A percentile compares a stretch with the other conserved stretches of the same genome.
These are phyloP conservation scores for Botia almorhae DNA, from an alignment of 2,797 vertebrate genomes.

Conservation along the genomic window DNA sequence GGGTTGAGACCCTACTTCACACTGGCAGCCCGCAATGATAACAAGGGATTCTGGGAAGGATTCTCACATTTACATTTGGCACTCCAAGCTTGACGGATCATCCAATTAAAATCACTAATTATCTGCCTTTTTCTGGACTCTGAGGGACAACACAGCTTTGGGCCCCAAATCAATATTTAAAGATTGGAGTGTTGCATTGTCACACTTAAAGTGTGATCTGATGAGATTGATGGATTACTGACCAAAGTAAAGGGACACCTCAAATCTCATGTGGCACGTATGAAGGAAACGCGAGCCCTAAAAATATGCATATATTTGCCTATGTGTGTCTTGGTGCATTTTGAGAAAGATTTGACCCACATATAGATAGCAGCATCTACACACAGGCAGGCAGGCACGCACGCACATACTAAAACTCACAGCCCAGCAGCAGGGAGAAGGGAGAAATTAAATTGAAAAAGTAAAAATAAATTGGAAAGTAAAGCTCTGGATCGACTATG, in stretches of 20 bases:
- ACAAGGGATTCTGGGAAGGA: slow-evolving; percentile 73
- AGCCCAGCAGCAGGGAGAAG: slow-evolving; percentile 24
- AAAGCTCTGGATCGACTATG: slow-evolving; percentile 50
- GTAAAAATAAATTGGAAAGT: slow-evolving; percentile 50
- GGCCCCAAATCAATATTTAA: slow-evolving; percentile 80
- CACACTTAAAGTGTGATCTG: slow-evolving; percentile 75
- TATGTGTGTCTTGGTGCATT: slow-evolving; percentile 11
- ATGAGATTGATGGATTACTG: slow-evolving; percentile 71
- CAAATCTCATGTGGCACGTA: slow-evolving; percentile 38
- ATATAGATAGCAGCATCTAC: slow-evolving; percentile 35
- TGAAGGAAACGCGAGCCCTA: slow-evolving; percentile 39
- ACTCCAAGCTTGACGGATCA: slow-evolving; percentile 80
- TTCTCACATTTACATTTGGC: slow-evolving; percentile 79
- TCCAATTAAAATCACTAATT: slow-evolving; percentile 85
- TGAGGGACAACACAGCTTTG: slow-evolving; percentile 74
- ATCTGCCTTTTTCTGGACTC: slow-evolving; percentile 74
- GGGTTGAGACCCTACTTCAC: slow-evolving; percentile 62
- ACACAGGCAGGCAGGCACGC: slow-evolving; percentile 11
- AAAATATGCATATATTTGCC: slow-evolving; percentile 13
- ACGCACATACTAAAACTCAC: slow-evolving; percentile 8
- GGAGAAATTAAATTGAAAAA: slow-evolving; percentile 54
- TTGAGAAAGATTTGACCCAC: slow-evolving; percentile 19
- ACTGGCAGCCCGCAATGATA: slow-evolving; percentile 73
- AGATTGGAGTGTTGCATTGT: slow-evolving; percentile 74
- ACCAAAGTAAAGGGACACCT: slow-evolving; percentile 61